Percentiles rank a stretch among this genome's conserved stretches.
Evolutionary conservation across 2,113 vertebrate genomes (phyloP).

Genomic region (Labeo catla): DNA sequence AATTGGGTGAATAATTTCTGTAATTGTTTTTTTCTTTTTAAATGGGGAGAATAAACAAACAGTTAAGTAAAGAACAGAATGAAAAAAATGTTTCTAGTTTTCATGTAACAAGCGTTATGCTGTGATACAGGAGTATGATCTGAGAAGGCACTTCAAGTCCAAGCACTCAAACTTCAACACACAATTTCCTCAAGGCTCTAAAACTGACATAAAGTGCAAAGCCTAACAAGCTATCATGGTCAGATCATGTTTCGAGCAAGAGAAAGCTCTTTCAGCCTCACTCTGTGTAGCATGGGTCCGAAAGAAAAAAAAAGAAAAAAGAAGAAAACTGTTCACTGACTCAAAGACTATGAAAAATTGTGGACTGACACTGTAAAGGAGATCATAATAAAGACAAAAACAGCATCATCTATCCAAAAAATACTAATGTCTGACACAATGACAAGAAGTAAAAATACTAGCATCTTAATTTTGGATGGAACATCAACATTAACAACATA

Average conservation of each 20-base stretch:
- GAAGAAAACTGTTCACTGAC: neutral
- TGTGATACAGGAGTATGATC: neutral
- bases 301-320: neutral
- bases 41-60: neutral
- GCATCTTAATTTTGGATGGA: neutral
- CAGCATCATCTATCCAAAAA: neutral
- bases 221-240: constrained; percentile 12
- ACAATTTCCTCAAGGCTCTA: neutral
- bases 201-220: constrained; percentile 14
- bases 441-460: neutral
- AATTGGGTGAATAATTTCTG: neutral
- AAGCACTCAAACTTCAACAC: neutral
- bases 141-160: constrained; percentile 7
- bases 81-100: neutral
- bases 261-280: neutral
- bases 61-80: neutral
- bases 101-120: neutral
- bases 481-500: neutral
- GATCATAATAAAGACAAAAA: neutral
- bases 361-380: neutral
- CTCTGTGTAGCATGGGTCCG: neutral
- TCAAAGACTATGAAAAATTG: neutral
- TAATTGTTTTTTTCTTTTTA: neutral
- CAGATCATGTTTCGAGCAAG: constrained; percentile 2
- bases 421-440: neutral